Evolutionary conservation across 2,113 vertebrate genomes (phyloP), one percentile per base, ranked within the genome.

Genomic region (Puffinus mauretanicus): DNA sequence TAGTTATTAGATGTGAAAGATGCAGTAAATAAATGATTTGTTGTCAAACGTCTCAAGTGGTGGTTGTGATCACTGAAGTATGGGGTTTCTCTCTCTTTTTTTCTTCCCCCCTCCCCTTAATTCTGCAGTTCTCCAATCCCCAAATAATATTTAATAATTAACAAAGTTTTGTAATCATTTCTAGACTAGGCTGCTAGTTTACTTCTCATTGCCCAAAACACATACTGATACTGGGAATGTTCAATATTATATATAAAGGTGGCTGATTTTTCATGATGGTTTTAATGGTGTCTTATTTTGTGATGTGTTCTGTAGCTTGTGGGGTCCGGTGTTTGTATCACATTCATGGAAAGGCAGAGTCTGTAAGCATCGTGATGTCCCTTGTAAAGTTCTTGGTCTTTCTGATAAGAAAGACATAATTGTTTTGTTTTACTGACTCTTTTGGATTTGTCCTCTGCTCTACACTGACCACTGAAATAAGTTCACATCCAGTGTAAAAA

Each of bases 71-170:
- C 30, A 38, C 21, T 7, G 6, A 80, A 78, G 15, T 26, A 34
- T 14, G 8, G 13, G 3, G 7, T 51, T 76, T 17, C 16, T 40
- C 5, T 46, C 24, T 57, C 3, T 64, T 13, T 30, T 22, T 58
- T 67, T 20, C 4, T 42, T 40, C 7, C 3, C 6, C 13, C 7
- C 2, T 4, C 15, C 6, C 9, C 8, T 36, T 57, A 32, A 9
- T 81, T 62, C 42, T 89, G 14, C 26, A 73, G 34, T 81, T 81
- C 22, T 76, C 14, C 47, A 64, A 82, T 72, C 14, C 16, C 10
- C 22, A 47, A 51, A 76, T 51, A 58, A n/a, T n/a, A 44, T 72
- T 36, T 65, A 86, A 42, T 52, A 40, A 57, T 38, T 67, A 38
- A 66, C 6, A 34, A 82, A 44, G 5, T 4, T 40, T 70, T 79